phyloP scores from a whole-genome alignment of 2,888 invertebrate genomes.

The Nebria salina region DNA sequence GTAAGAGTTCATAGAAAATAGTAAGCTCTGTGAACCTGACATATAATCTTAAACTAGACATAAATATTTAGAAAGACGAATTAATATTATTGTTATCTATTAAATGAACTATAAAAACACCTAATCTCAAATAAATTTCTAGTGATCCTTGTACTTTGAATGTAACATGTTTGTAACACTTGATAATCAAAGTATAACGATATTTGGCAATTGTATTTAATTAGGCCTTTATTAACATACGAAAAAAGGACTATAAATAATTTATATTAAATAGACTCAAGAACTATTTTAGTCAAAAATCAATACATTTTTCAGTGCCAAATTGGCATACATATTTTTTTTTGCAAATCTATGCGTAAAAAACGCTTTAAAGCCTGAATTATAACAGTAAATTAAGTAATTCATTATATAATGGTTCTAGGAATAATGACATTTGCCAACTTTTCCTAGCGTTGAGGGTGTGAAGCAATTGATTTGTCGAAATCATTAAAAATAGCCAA shows the following conservation, averaged over 20 bases:
- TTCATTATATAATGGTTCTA: background rate
- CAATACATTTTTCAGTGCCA: background rate
- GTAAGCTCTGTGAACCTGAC: too few relatives aligned
- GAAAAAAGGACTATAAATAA: background rate
- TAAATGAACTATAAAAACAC: background rate
- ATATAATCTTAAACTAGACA: background rate
- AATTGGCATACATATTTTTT: background rate
- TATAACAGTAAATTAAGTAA: background rate
- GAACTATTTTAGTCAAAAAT: background rate
- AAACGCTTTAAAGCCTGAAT: too few relatives aligned
- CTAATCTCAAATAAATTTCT: background rate
- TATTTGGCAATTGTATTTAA: background rate
- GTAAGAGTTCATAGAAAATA: background rate
- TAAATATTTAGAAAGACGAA: background rate
- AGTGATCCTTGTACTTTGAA: background rate
- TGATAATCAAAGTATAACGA: background rate
- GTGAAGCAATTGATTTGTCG: background rate
- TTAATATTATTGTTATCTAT: background rate
- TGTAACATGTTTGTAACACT: background rate
- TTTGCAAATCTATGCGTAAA: background rate
- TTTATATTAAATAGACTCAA: background rate
- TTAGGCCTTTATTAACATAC: background rate
- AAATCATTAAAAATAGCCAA: slow-evolving; percentile 27
- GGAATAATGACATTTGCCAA: background rate
- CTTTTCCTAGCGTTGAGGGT: background rate